Base-by-base conservation (phyloP, 2,888 invertebrate species). In the Xylophagus ater region DNA sequence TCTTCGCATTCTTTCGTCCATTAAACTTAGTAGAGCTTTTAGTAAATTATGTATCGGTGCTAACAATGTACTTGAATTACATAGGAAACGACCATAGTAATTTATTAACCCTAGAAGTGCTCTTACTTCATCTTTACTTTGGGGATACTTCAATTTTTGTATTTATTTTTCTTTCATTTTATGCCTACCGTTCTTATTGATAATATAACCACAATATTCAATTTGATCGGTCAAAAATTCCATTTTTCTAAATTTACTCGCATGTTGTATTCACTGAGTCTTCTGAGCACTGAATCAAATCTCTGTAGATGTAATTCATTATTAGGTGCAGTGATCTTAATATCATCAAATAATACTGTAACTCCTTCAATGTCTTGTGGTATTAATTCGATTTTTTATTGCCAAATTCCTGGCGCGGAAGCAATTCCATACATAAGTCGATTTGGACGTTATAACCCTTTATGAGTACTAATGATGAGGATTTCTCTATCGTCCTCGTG, bases 401-500 rank as follows among this genome's bases (percentile, higher is more conserved):
- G 55, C 47, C 50, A 59, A 18, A 51, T 53, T 5, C 53, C 54
- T 8, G 58, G 56, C 14, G 56, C 58, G 33, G 51, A 46, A 2
- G 57, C 51, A 4, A 59, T 41, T 3, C 57, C 58, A 42, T 52
- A 58, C 49, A 53, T 47, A 32, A 58, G 36, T n/a, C 58, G 40
- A 7, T 49, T 57, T 34, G 50, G 51, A 34, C 49, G 42, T 41
- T 49, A 59, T 10, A 59, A 37, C 4, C 58, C 59, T 37, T 55
- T 56, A 37, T 54, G 57, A 2, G 58, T 60, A 43, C 42, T 58
- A 33, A 62, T 45, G 2, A 57, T 59, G 13, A 58, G 37, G 12
- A 53, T 46, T 14, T 57, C 44, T 39, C 49, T 45, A 43, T 53
- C 50, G 15, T 54, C 52, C 4, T 51, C 52, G 20, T 52, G 50